Evolutionary conservation across 2,888 invertebrate species (phyloP).

Genomic region (Yponomeuta plumbellus): DNA sequence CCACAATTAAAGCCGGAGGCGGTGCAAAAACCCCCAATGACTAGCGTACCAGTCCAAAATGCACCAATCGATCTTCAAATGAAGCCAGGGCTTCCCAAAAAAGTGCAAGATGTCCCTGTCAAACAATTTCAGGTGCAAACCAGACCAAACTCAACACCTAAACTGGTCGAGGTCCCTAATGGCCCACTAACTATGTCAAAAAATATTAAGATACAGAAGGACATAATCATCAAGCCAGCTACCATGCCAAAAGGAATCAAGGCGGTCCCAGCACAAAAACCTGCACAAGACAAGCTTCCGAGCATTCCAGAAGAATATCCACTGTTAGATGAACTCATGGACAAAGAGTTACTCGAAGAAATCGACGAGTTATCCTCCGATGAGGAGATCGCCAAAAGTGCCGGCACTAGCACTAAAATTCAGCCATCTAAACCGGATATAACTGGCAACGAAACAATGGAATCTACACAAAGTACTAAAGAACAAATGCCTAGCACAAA

Average conservation of each 20-base stretch:
- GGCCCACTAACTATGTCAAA: not conserved
- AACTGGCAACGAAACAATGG: not conserved
- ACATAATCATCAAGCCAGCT: not conserved
- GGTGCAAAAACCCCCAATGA: not conserved
- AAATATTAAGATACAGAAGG: not conserved
- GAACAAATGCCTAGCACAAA: not conserved
- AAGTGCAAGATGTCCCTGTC: conserved; percentile 21
- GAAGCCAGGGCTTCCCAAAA: not conserved
- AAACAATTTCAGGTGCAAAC: conserved; percentile 28
- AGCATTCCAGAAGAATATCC: conserved; percentile 48
- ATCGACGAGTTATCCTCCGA: conserved; percentile 62
- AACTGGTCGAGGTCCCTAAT: not conserved
- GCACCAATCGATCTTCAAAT: not conserved
- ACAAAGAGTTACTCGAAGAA: conserved; percentile 63
- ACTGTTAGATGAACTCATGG: conserved; percentile 65
- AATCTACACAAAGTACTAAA: not conserved
- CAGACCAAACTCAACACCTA: conserved; percentile 31
- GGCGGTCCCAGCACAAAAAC: not conserved
- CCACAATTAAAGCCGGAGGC: not conserved
- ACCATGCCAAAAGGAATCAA: not conserved
- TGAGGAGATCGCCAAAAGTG: conserved; percentile 33
- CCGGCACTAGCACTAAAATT: not conserved
- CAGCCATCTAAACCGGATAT: not conserved
- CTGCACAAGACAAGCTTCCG: not conserved
- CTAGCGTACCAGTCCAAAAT: not conserved